Evolutionary conservation across 2,113 vertebrate genomes (phyloP).

Genomic region (Myrmophylax atrothorax): DNA sequence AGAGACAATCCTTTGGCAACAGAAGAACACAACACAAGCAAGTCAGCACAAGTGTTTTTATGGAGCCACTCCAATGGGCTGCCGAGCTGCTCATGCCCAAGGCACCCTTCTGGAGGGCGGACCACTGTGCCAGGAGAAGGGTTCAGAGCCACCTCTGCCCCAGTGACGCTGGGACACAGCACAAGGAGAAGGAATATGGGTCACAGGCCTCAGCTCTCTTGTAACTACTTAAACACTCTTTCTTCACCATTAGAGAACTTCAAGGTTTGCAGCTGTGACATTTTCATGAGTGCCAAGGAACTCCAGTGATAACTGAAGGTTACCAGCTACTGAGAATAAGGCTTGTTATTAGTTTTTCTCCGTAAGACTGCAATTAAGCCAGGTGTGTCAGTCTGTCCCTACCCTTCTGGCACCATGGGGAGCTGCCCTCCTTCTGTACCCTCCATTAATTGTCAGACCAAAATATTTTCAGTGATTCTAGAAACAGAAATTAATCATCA

Average conservation of each 20-base stretch:
- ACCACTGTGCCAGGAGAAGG: fast-evolving
- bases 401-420: neutral
- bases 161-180: fast-evolving
- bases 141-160: neutral
- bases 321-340: neutral
- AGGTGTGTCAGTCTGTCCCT: neutral
- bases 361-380: neutral
- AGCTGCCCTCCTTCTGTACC: neutral
- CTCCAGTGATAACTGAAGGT: neutral
- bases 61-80: neutral
- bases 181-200: neutral
- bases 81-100: neutral
- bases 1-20: neutral
- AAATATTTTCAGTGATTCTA: neutral
- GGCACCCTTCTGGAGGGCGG: neutral
- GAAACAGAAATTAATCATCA: neutral
- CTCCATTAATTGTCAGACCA: neutral
- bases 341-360: neutral
- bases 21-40: neutral
- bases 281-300: neutral
- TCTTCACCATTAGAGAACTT: neutral
- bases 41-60: neutral
- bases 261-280: neutral
- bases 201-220: neutral
- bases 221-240: fast-evolving